Conservation (phyloP, 1,140 invertebrate species). For the Drosophila grimshawi region DNA sequence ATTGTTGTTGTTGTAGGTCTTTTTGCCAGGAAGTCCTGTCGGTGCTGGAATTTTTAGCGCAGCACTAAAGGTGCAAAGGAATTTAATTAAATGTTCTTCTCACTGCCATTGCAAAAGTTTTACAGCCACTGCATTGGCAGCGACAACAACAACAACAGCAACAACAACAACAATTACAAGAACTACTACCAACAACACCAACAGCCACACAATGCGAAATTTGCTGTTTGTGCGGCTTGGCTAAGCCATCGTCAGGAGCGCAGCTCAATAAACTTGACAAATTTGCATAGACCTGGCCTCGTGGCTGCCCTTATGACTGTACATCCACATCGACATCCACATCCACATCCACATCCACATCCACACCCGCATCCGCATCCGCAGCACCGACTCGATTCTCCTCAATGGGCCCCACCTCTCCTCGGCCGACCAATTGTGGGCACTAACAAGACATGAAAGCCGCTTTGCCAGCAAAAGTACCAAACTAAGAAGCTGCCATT, state of each 20-base stretch:
- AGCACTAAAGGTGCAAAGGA: constrained; percentile 82
- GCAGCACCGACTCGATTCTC: no score
- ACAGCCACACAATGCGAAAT: constrained; percentile 30
- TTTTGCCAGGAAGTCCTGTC: constrained; percentile 34
- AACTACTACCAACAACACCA: no score
- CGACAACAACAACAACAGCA: not conserved
- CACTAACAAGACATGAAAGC: constrained; percentile 37
- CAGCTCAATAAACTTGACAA: constrained; percentile 73
- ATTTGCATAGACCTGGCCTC: constrained; percentile 51
- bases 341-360: no score
- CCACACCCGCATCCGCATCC: no score
- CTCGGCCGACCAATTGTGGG: constrained; percentile 4
- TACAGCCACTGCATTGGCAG: constrained; percentile 44
- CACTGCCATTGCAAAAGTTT: constrained; percentile 59
- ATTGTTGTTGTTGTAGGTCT: constrained; percentile 34
- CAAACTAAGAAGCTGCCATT: constrained; percentile 13
- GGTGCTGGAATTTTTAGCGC: constrained; percentile 77
- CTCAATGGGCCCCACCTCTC: not conserved
- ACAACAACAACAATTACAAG: not conserved
- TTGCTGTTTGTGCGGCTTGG: constrained; percentile 31
- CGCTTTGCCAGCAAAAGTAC: constrained; percentile 28
- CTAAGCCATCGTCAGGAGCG: constrained; percentile 22
- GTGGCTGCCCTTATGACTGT: constrained; percentile 16
- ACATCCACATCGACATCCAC: not conserved
- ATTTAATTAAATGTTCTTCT: constrained; percentile 80